Evolutionary conservation across 1,140 invertebrate genomes (phyloP).

Genomic region (Macrocentrus cingulum): DNA sequence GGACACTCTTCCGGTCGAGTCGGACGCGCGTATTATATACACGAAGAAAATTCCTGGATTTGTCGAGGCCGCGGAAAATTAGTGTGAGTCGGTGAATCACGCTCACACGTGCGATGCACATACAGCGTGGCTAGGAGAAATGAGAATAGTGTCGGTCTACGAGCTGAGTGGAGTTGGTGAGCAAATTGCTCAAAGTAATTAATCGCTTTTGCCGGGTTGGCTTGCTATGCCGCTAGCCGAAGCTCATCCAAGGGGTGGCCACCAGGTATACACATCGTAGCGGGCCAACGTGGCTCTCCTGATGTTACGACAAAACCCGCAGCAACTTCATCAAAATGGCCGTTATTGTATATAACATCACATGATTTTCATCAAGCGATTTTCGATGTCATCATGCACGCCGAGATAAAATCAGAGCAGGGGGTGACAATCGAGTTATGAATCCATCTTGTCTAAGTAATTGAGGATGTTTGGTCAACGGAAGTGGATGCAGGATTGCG

Average conservation of each 20-base stretch:
- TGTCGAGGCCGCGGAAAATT: too few species aligned
- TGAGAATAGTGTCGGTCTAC: constrained; percentile 56
- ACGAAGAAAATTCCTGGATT: too few species aligned
- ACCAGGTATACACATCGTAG: constrained; percentile 36
- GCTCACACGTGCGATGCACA: too few species aligned
- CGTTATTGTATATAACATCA: neutral
- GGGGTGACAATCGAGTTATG: constrained; percentile 26
- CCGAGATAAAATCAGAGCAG: neutral
- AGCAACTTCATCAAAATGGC: constrained; percentile 27
- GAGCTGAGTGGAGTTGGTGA: constrained; percentile 56
- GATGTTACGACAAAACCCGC: constrained; percentile 16
- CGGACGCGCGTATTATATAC: constrained; percentile 13
- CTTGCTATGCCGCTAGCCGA: constrained; percentile 46
- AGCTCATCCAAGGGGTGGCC: constrained; percentile 49
- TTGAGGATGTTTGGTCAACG: constrained; percentile 23
- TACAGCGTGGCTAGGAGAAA: constrained; percentile 49
- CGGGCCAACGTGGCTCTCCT: too few species aligned
- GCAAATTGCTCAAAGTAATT: constrained; percentile 59
- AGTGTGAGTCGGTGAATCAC: too few species aligned
- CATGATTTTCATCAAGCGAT: constrained; percentile 21
- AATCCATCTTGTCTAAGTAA: constrained; percentile 27
- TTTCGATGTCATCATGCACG: constrained; percentile 27
- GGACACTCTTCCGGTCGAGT: constrained; percentile 30
- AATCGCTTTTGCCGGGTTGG: constrained; percentile 56
- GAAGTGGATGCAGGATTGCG: constrained; percentile 15